Conservation (phyloP, 2,113 vertebrate genomes). For the Urocynchramus pylzowi region DNA sequence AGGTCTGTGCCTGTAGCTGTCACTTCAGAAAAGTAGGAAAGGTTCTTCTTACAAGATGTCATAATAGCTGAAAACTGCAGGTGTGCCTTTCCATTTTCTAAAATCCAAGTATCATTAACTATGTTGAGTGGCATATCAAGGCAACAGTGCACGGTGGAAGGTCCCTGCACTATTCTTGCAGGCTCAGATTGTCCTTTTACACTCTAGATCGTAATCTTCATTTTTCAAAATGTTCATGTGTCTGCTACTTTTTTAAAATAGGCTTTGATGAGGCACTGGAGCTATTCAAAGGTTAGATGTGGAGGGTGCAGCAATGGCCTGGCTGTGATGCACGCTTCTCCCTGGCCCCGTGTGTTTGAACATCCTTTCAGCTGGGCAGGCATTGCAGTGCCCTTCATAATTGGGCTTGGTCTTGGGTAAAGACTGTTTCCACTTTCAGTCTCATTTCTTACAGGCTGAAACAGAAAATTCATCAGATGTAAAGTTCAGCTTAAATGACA, state of each 20-base stretch:
- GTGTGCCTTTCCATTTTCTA: not conserved
- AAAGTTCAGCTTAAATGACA: conserved; percentile 12
- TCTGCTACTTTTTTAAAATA: not conserved
- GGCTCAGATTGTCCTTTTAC: not conserved
- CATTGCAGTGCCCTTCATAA: not conserved
- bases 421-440: not conserved
- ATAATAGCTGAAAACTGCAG: not conserved
- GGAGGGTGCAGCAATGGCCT: not conserved
- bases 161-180: not conserved
- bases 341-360: not conserved
- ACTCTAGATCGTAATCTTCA: not conserved
- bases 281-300: not conserved
- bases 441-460: not conserved
- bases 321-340: not conserved
- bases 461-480: not conserved
- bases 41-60: not conserved
- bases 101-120: not conserved
- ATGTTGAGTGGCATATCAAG: not conserved
- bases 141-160: not conserved
- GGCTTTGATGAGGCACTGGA: not conserved
- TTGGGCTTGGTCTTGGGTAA: not conserved
- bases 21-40: not conserved
- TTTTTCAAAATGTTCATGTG: not conserved
- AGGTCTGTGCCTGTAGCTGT: not conserved
- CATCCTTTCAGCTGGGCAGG: not conserved